These are phyloP conservation scores for Danaus plexippus DNA, from an alignment of 1,140 invertebrate species.

Conservation along the genomic window DNA sequence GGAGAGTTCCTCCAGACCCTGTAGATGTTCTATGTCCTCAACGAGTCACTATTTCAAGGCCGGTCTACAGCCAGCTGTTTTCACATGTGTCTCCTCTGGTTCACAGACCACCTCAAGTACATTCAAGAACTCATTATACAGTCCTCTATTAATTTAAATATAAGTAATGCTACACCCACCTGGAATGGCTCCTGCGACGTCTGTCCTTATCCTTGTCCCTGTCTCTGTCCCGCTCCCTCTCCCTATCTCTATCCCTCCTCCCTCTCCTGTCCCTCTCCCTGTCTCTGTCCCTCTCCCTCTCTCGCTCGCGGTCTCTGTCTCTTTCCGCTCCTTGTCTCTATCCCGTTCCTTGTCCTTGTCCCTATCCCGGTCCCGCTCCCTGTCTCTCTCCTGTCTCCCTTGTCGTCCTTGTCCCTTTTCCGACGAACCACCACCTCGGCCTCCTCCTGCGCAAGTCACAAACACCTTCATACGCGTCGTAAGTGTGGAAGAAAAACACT, in stretches of 20 bases:
- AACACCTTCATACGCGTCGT: slow-evolving; percentile 4
- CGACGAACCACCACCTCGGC: slow-evolving; percentile 54
- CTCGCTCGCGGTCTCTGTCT: slow-evolving; percentile 18
- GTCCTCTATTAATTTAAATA: no score
- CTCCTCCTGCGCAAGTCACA: slow-evolving; percentile 46
- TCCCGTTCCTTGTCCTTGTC: not conserved
- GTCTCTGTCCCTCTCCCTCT: not conserved
- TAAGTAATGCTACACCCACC: not conserved
- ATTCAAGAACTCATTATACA: no score
- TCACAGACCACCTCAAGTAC: no score
- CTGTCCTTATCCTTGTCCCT: slow-evolving; percentile 39
- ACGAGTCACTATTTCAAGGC: no score
- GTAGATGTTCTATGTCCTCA: no score
- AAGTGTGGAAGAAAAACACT: not conserved
- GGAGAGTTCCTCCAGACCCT: no score
- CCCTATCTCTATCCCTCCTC: no score
- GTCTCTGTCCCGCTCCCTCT: slow-evolving; percentile 10
- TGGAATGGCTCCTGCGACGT: slow-evolving; percentile 76
- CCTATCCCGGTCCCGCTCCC: not conserved
- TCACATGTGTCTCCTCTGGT: slow-evolving; percentile 92
- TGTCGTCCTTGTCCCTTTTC: slow-evolving; percentile 43
- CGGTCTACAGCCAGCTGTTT: slow-evolving; percentile 89
- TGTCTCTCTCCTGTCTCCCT: slow-evolving; percentile 21
- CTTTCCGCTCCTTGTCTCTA: slow-evolving; percentile 8
- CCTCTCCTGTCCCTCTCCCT: no score